phyloP scores from a whole-genome alignment of 2,113 vertebrate genomes.

The Melanerpes formicivorus region DNA sequence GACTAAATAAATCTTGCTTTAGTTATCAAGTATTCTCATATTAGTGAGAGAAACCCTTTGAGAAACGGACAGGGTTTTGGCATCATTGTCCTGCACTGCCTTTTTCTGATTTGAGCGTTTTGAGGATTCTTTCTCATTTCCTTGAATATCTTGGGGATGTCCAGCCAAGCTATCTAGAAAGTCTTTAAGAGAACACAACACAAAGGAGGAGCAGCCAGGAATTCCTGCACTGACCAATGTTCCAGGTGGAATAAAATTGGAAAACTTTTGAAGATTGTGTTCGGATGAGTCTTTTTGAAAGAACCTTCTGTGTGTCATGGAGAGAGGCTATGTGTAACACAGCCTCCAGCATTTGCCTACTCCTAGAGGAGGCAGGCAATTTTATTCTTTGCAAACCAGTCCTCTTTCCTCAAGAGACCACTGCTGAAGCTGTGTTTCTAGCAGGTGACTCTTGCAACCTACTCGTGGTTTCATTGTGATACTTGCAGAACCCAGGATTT shows the following conservation, averaged over 20 bases:
- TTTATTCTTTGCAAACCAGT: not conserved
- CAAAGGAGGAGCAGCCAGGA: not conserved
- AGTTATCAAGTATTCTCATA: not conserved
- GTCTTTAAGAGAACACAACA: not conserved
- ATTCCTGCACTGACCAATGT: not conserved
- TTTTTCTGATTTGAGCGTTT: constrained; percentile 15
- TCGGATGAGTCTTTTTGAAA: not conserved
- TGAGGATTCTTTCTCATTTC: not conserved
- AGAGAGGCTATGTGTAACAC: not conserved
- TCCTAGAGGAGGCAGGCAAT: not conserved
- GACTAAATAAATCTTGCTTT: not conserved
- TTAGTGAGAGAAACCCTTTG: not conserved
- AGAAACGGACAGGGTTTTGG: not conserved
- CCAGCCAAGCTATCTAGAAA: not conserved
- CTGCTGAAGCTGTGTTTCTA: not conserved
- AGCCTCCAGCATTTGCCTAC: not conserved
- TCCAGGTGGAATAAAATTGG: not conserved
- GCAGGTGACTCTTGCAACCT: not conserved
- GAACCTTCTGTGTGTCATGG: not conserved
- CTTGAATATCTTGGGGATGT: not conserved
- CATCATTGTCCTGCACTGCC: not conserved
- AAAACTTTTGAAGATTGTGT: not conserved
- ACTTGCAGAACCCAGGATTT: not conserved
- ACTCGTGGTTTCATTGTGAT: not conserved
- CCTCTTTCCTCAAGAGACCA: not conserved